phyloP scores from a whole-genome alignment of 2,888 invertebrate genomes.

The Hemaris fuciformis region DNA sequence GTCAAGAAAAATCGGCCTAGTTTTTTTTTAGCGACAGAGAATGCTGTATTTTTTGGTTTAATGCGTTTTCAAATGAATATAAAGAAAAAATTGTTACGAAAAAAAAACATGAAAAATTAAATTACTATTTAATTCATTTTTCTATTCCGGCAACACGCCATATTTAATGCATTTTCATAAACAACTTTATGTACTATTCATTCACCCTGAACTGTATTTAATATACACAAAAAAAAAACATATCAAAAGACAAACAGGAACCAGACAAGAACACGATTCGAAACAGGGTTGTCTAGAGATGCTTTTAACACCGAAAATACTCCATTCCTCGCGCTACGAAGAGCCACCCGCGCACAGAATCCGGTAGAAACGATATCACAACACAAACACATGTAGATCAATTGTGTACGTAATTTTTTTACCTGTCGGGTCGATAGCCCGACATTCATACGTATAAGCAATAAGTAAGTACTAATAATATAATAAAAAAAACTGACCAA shows the following conservation, averaged over 20 bases:
- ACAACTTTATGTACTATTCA: too few relatives aligned
- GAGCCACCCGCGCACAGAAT: neutral
- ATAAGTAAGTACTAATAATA: slow-evolving; percentile 48
- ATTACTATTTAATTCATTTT: too few relatives aligned
- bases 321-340: neutral
- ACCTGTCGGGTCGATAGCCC: slow-evolving; percentile 55
- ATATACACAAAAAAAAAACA: too few relatives aligned
- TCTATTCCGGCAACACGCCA: too few relatives aligned
- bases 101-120: too few relatives aligned
- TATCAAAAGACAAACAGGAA: neutral
- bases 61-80: too few relatives aligned
- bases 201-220: too few relatives aligned
- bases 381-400: slow-evolving; percentile 16
- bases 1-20: too few relatives aligned
- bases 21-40: too few relatives aligned
- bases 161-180: too few relatives aligned
- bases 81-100: too few relatives aligned
- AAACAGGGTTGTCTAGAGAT: neutral
- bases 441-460: slow-evolving; percentile 47
- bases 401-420: slow-evolving; percentile 42
- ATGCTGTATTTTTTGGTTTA: too few relatives aligned
- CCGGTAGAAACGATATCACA: slow-evolving; percentile 3
- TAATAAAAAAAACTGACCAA: slow-evolving; percentile 65
- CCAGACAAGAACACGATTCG: neutral
- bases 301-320: neutral